A percentile compares a stretch with the other conserved stretches of the same genome.
Conservation (phyloP, 2,113 vertebrate genomes). For the Neogale vison region DNA sequence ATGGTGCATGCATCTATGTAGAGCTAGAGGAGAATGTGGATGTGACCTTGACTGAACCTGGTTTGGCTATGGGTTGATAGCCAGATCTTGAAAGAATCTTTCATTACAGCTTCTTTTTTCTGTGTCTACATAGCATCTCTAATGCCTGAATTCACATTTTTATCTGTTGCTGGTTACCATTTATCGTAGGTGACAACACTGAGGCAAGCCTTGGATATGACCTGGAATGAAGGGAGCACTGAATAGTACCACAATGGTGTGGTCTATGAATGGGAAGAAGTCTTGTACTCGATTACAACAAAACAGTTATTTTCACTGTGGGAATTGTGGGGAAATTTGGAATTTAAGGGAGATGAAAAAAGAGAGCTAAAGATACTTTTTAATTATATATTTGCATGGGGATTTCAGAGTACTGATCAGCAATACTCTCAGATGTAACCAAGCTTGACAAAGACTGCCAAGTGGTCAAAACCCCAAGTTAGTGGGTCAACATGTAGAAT, state of each 20-base stretch:
- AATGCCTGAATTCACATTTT: not conserved
- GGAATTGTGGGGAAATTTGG: not conserved
- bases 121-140: not conserved
- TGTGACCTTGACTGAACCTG: not conserved
- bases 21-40: not conserved
- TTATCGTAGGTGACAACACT: not conserved
- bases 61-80: not conserved
- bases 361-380: not conserved
- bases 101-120: not conserved
- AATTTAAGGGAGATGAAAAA: not conserved
- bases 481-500: not conserved
- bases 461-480: not conserved
- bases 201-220: not conserved
- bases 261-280: not conserved
- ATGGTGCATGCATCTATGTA: fast-evolving
- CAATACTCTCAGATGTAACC: not conserved
- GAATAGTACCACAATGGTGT: not conserved
- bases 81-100: not conserved
- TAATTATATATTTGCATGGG: not conserved
- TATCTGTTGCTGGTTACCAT: not conserved
- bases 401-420: not conserved
- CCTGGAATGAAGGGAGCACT: not conserved
- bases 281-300: not conserved
- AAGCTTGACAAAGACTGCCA: not conserved
- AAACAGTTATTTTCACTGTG: not conserved